These are phyloP conservation scores for Poeciliopsis retropinna DNA, from an alignment of 2,113 vertebrate genomes.

Conservation along the genomic window DNA sequence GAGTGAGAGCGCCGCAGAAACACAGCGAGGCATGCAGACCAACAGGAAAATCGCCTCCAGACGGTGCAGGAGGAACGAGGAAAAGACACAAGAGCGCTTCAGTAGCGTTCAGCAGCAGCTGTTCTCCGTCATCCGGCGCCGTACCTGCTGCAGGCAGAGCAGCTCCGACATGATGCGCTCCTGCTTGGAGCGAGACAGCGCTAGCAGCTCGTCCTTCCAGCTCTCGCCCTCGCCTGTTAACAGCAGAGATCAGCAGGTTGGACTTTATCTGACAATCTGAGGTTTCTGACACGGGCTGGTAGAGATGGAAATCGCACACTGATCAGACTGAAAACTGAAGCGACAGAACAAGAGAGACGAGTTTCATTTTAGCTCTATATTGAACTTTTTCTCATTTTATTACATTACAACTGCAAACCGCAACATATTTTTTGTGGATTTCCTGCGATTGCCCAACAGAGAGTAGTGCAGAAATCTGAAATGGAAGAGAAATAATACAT, in stretches of 20 bases:
- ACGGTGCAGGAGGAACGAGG: slow-evolving; percentile 33
- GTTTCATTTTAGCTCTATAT: too few relatives aligned
- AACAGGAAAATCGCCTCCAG: slow-evolving; percentile 50
- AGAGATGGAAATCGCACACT: neutral
- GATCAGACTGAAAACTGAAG: neutral
- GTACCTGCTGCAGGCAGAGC: slow-evolving; percentile 83
- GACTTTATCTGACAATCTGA: neutral
- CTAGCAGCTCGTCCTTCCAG: slow-evolving; percentile 87
- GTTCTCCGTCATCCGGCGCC: neutral
- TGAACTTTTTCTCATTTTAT: too few relatives aligned
- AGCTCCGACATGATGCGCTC: slow-evolving; percentile 81
- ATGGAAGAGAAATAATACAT: too few relatives aligned
- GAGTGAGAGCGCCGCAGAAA: neutral
- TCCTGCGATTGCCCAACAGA: too few relatives aligned
- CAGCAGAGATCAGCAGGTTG: slow-evolving; percentile 1
- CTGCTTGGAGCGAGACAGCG: slow-evolving; percentile 86
- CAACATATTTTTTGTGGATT: too few relatives aligned
- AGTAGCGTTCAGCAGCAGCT: too few relatives aligned
- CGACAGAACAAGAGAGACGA: neutral
- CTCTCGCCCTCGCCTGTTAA: slow-evolving; percentile 83
- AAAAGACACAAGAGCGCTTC: slow-evolving; percentile 6
- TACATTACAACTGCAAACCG: too few relatives aligned
- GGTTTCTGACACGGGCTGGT: neutral
- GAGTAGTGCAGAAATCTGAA: too few relatives aligned
- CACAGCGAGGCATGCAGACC: slow-evolving; percentile 47